Percentiles rank a stretch among this genome's conserved stretches.
Conservation (phyloP, 1,140 invertebrate genomes). For the Heliconius nattereri region DNA sequence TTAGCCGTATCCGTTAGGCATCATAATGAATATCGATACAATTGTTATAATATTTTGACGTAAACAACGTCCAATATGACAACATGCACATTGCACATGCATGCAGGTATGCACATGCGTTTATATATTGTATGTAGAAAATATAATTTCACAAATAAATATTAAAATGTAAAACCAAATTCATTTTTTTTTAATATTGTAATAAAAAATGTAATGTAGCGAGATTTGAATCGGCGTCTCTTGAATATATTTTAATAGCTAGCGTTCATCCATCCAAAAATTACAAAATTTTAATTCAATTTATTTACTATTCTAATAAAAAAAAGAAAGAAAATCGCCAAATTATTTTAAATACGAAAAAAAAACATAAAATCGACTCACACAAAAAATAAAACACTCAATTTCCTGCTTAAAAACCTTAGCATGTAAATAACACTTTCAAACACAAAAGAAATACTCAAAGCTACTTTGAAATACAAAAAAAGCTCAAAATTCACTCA, state of each 20-base stretch:
- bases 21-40: constrained; percentile 4
- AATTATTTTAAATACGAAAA: too few species aligned
- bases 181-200: background rate
- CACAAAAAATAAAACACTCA: too few species aligned
- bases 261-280: too few species aligned
- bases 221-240: too few species aligned
- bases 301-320: too few species aligned
- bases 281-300: too few species aligned
- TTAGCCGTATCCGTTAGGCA: constrained; percentile 7
- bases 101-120: constrained; percentile 19
- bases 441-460: background rate
- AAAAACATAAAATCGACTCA: too few species aligned
- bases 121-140: background rate
- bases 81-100: constrained; percentile 18
- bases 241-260: too few species aligned
- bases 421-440: background rate
- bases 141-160: too few species aligned
- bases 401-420: background rate
- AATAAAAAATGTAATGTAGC: too few species aligned
- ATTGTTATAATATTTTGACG: constrained; percentile 7
- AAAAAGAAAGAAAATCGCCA: too few species aligned
- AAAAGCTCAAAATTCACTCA: background rate
- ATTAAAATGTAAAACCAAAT: background rate
- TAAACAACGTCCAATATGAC: background rate
- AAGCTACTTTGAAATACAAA: background rate